Conservation (phyloP, 2,888 invertebrate species). For the Lycia hirtaria region DNA sequence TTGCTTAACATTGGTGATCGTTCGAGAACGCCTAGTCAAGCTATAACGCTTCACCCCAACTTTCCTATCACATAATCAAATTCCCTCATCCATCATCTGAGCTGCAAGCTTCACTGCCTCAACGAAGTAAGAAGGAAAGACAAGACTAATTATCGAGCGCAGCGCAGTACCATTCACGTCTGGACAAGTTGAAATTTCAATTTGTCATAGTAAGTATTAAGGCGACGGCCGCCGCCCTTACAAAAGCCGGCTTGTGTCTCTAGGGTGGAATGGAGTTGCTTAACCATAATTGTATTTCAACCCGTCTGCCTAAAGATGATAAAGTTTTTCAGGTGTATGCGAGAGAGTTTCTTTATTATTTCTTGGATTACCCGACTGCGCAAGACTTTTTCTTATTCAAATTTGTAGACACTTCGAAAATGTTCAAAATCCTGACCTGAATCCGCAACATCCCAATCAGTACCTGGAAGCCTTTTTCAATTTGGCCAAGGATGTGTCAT, state of each 20-base stretch:
- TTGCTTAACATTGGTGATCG: too few species aligned
- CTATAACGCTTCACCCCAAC: constrained; percentile 1
- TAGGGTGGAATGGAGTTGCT: constrained; percentile 2
- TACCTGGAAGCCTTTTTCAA: too few species aligned
- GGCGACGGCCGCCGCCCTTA: constrained; percentile 52
- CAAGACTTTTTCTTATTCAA: too few species aligned
- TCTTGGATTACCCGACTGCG: too few species aligned
- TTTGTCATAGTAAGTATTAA: constrained; percentile 74
- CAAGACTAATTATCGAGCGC: constrained; percentile 53
- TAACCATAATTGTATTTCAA: constrained; percentile 1
- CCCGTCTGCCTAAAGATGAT: not conserved
- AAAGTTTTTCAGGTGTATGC: too few species aligned
- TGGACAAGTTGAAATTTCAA: constrained; percentile 63
- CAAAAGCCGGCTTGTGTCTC: constrained; percentile 51
- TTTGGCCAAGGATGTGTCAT: too few species aligned
- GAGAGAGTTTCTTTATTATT: too few species aligned
- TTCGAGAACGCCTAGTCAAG: too few species aligned
- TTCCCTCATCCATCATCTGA: constrained; percentile 18
- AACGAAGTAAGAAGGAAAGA: constrained; percentile 26
- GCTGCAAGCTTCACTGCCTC: constrained; percentile 10
- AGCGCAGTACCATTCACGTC: constrained; percentile 53
- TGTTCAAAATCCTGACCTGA: too few species aligned
- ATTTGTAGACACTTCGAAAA: too few species aligned
- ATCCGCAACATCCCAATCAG: too few species aligned
- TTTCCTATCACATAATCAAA: constrained; percentile 22